phyloP scores from a whole-genome alignment of 2,797 vertebrate genomes.

The Cossypha niveicapilla region DNA sequence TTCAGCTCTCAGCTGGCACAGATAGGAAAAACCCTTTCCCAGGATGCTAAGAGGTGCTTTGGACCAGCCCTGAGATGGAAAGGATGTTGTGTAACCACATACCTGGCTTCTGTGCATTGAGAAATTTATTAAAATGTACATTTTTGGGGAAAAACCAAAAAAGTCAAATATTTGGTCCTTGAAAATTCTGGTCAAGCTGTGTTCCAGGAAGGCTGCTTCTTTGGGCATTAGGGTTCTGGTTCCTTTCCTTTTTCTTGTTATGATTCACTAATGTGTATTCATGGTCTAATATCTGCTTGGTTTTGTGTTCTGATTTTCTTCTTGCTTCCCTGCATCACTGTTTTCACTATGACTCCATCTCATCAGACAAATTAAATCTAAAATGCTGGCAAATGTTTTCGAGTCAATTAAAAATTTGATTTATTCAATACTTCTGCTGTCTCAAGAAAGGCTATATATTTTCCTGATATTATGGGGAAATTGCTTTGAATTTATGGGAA shows the following conservation, averaged over 20 bases:
- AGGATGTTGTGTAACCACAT: fast-evolving
- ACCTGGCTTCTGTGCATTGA: neutral
- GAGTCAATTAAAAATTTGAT: neutral
- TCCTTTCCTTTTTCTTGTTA: neutral
- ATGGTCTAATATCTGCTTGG: neutral
- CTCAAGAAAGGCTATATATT: neutral
- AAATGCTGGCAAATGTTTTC: neutral
- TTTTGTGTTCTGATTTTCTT: neutral
- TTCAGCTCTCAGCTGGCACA: neutral
- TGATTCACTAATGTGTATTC: neutral
- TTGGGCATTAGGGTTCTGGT: neutral
- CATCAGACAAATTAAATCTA: neutral
- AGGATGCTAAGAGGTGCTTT: neutral
- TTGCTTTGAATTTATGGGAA: neutral
- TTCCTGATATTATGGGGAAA: neutral
- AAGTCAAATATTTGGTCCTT: neutral
- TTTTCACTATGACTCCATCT: neutral
- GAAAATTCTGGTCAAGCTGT: neutral
- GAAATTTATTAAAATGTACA: neutral
- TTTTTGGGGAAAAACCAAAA: fast-evolving
- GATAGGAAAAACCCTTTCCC: neutral
- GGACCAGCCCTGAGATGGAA: neutral
- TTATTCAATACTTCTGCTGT: neutral
- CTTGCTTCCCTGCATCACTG: neutral
- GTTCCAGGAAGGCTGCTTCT: neutral